Evolutionary conservation across 2,797 vertebrate genomes (phyloP).

Genomic region (Enteromius viviparus): DNA sequence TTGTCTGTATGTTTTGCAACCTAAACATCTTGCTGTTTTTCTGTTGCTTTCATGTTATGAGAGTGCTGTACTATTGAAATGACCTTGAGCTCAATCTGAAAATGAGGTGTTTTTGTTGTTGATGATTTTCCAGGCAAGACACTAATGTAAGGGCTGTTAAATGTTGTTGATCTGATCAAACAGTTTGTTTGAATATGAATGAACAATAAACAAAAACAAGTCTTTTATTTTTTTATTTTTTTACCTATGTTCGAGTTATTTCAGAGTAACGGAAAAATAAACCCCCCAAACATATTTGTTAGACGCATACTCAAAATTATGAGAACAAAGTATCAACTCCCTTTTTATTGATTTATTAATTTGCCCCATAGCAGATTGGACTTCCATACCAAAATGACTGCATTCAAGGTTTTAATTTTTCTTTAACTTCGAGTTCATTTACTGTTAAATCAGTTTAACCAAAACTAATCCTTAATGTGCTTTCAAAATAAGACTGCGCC

Average conservation of each 20-base stretch:
- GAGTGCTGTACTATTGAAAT: not conserved
- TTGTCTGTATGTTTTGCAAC: not conserved
- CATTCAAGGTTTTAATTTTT: not conserved
- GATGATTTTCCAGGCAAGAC: not conserved
- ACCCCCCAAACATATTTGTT: not conserved
- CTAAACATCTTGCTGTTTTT: not conserved
- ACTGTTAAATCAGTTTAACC: not conserved
- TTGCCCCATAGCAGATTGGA: not conserved
- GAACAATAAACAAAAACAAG: no score
- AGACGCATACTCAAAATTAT: not conserved
- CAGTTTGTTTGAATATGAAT: no score
- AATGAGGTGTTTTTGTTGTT: not conserved
- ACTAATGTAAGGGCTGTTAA: not conserved
- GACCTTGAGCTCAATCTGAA: not conserved
- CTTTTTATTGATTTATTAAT: not conserved
- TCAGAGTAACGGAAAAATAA: no score
- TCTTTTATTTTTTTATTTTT: no score
- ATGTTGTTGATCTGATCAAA: not conserved
- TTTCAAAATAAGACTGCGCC: conserved; percentile 8
- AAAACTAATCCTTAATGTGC: no score
- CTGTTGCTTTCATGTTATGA: not conserved
- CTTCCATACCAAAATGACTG: not conserved
- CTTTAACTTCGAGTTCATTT: not conserved
- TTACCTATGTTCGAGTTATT: no score
- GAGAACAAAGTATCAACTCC: not conserved